These are phyloP conservation scores for Caenorhabditis becei DNA, from an alignment of 2,888 invertebrate species.

Conservation along the genomic window DNA sequence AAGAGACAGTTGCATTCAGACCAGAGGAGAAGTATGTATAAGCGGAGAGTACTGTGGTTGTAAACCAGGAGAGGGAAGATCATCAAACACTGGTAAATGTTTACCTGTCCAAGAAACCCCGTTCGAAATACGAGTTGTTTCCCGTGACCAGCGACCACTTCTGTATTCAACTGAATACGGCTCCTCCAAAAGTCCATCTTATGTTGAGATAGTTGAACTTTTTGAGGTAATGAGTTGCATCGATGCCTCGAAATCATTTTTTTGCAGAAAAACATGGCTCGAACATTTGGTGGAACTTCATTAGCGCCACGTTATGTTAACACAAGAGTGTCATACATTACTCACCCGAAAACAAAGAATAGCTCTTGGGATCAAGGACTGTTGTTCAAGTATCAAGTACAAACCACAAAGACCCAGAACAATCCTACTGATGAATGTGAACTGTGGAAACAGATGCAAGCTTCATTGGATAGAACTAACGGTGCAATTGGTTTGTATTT, in stretches of 20 bases:
- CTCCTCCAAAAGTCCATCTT: conserved; percentile 67
- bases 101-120: conserved; percentile 72
- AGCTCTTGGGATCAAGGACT: conserved; percentile 80
- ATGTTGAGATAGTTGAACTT: conserved; percentile 79
- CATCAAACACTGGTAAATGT: conserved; percentile 63
- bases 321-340: conserved; percentile 78
- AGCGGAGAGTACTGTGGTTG: conserved; percentile 80
- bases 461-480: conserved; percentile 72
- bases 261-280: conserved; percentile 75
- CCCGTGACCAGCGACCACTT: conserved; percentile 73
- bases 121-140: conserved; percentile 76
- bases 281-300: conserved; percentile 77
- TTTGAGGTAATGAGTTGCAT: too few relatives aligned
- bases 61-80: conserved; percentile 78
- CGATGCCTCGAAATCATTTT: too few relatives aligned
- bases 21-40: conserved; percentile 77
- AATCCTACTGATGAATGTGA: conserved; percentile 78
- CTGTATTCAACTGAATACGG: conserved; percentile 80
- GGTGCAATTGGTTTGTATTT: conserved; percentile 68
- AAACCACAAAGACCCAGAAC: conserved; percentile 68
- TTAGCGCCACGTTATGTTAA: conserved; percentile 78
- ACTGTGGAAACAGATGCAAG: conserved; percentile 78
- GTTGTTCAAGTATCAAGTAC: conserved; percentile 80
- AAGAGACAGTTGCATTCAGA: conserved; percentile 65
- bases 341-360: conserved; percentile 81